Percentiles rank a stretch among this genome's conserved stretches.
These are phyloP conservation scores for Pocota personata DNA, from an alignment of 2,888 invertebrate species.

Conservation along the genomic window DNA sequence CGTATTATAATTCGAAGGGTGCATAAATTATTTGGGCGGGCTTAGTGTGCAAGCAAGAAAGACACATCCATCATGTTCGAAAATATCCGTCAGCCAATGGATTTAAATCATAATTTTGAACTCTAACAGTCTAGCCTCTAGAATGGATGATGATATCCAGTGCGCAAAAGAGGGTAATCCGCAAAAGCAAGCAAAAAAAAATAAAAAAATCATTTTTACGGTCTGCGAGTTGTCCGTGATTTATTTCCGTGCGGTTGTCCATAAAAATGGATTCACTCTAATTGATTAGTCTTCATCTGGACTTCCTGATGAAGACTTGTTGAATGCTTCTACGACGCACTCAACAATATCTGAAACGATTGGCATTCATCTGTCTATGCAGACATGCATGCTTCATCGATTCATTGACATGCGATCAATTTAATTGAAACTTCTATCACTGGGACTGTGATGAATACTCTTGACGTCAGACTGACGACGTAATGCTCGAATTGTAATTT, in stretches of 20 bases:
- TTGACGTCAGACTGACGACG: conserved; percentile 64
- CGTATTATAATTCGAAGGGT: conserved; percentile 49
- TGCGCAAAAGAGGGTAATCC: conserved; percentile 37
- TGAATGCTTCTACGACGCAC: conserved; percentile 34
- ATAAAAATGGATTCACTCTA: conserved; percentile 43
- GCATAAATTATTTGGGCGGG: conserved; percentile 70
- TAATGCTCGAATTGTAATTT: conserved; percentile 18
- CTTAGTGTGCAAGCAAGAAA: neutral
- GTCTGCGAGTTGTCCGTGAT: conserved; percentile 41
- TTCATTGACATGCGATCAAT: conserved; percentile 60
- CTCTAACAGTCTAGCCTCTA: conserved; percentile 8
- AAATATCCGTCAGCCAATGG: conserved; percentile 61
- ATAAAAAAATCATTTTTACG: conserved; percentile 46
- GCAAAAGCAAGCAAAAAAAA: neutral
- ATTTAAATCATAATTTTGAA: conserved; percentile 59
- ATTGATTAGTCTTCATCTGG: conserved; percentile 58
- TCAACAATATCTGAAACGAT: neutral
- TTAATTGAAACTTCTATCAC: conserved; percentile 39
- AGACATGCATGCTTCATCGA: conserved; percentile 39
- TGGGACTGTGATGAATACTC: conserved; percentile 8
- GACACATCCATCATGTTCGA: conserved; percentile 65
- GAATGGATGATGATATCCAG: conserved; percentile 14
- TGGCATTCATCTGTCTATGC: conserved; percentile 27
- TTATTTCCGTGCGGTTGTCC: conserved; percentile 47
- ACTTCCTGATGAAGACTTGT: conserved; percentile 59